Evolutionary conservation across 35 echinoderm and acorn worm species (phyloP).

Genomic region (Chiridota heheva): DNA sequence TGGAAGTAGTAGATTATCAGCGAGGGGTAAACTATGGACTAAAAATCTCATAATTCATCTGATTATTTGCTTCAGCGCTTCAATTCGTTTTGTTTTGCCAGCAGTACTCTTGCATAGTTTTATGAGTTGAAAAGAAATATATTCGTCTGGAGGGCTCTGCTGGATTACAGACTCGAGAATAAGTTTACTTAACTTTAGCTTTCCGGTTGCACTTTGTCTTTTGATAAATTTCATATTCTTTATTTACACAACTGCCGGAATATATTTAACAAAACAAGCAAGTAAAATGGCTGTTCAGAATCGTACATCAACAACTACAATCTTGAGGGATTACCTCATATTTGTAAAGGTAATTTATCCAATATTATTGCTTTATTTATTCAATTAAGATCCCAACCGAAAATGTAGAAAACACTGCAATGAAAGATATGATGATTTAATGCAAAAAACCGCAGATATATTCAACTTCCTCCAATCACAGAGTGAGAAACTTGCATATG

Average conservation of each 20-base stretch:
- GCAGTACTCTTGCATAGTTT: slow-evolving; percentile 3
- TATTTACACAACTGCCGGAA: background rate
- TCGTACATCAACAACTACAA: too few relatives aligned
- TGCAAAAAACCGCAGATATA: too few relatives aligned
- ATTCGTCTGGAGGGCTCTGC: background rate
- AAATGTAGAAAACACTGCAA: too few relatives aligned
- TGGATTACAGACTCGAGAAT: slow-evolving; percentile 12
- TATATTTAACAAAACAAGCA: background rate
- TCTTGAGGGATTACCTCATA: too few relatives aligned
- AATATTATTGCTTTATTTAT: too few relatives aligned
- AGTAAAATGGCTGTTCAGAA: too few relatives aligned
- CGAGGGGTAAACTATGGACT: background rate
- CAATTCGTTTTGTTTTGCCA: background rate
- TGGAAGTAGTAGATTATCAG: background rate
- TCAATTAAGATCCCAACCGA: too few relatives aligned
- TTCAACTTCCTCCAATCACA: too few relatives aligned
- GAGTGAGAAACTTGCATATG: too few relatives aligned
- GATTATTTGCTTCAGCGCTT: background rate
- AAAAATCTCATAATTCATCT: background rate
- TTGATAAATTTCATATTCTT: slow-evolving; percentile 20
- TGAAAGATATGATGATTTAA: too few relatives aligned
- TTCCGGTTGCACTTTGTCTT: slow-evolving; percentile 13
- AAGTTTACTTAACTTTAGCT: slow-evolving; percentile 15
- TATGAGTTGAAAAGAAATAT: background rate
- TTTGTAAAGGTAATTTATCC: too few relatives aligned